Base-by-base conservation (phyloP, 2,113 vertebrate species). In the Bujurquina vittata region DNA sequence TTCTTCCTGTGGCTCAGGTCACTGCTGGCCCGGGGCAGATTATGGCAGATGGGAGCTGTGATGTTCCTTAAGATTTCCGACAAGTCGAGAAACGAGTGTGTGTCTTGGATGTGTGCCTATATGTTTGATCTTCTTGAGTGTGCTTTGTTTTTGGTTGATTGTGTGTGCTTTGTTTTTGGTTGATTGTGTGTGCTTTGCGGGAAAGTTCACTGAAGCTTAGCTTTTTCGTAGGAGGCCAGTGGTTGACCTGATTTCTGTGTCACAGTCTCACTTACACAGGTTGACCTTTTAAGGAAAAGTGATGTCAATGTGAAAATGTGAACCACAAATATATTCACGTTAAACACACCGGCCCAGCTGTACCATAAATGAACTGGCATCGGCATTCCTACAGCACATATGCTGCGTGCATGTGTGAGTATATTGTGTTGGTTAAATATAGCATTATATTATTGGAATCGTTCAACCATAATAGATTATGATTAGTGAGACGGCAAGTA, bases 1-100 rank as follows among this genome's bases (percentile, higher is more conserved):
- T 92, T 88, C 84, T 94, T 90, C 80, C 86, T 80, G 86, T 85
- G 82, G 84, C 86, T 91, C 81, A 83, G 94, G 93, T 94, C 92
- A 93, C 83, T 81, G 77, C 88, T 91, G 88, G 93, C 84, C 84
- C 40, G 4, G 91, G 93, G 89, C 67, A 80, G 88, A 92, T 91
- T 88, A 91, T 80, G 83, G 85, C 86, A 75, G 90, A 91, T 84
- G 76, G 82, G 78, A 89, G 75, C 84, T 83, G 80, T 89, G 83
- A 89, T 94, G 85, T 88, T 88, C 61, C 72, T 85, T 80, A 43
- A 88, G 65, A 91, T 88, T 89, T 85, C n/a, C 2, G 14, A 85
- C 80, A 87, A 88, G 78, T 86, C 65, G 80, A 56, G 67, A 43
- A 69, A 31, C 31, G 55, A 81, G 62, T 63, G 52, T 72, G 54